These are phyloP conservation scores for Dicyrtomina minuta DNA, from an alignment of 2,888 invertebrate species.

Conservation along the genomic window DNA sequence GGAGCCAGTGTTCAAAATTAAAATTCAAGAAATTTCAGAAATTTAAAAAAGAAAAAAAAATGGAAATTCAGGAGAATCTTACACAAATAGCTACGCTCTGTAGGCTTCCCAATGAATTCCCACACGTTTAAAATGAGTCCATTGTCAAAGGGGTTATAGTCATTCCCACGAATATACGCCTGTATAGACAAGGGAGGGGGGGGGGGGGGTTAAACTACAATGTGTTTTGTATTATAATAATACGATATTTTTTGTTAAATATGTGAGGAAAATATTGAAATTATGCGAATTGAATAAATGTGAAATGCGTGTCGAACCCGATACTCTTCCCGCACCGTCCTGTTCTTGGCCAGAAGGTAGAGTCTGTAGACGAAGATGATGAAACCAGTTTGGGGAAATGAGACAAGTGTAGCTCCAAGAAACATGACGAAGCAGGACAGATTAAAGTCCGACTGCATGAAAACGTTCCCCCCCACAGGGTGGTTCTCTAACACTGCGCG, in stretches of 20 bases:
- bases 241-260: neutral
- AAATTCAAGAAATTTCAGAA: neutral
- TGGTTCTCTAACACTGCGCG: too few relatives aligned
- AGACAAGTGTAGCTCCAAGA: neutral
- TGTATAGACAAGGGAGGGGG: neutral
- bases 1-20: too few relatives aligned
- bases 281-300: neutral
- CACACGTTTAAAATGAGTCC: neutral
- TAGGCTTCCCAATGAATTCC: constrained; percentile 11
- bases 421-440: constrained; percentile 1
- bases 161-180: constrained; percentile 13
- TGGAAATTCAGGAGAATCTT: neutral
- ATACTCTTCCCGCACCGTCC: constrained; percentile 27
- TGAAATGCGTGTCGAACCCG: too few relatives aligned
- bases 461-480: neutral
- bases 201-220: too few relatives aligned
- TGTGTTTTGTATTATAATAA: neutral
- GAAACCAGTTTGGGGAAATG: constrained; percentile 28
- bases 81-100: constrained; percentile 4
- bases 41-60: neutral
- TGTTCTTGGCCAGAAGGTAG: constrained; percentile 14
- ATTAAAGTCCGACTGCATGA: constrained; percentile 14
- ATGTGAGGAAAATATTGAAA: neutral
- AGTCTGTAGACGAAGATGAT: constrained; percentile 21
- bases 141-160: constrained; percentile 19